A percentile compares a stretch with the other conserved stretches of the same genome.
Conservation (phyloP, 2,113 vertebrate species). For the Forbesichthys agassizii region DNA sequence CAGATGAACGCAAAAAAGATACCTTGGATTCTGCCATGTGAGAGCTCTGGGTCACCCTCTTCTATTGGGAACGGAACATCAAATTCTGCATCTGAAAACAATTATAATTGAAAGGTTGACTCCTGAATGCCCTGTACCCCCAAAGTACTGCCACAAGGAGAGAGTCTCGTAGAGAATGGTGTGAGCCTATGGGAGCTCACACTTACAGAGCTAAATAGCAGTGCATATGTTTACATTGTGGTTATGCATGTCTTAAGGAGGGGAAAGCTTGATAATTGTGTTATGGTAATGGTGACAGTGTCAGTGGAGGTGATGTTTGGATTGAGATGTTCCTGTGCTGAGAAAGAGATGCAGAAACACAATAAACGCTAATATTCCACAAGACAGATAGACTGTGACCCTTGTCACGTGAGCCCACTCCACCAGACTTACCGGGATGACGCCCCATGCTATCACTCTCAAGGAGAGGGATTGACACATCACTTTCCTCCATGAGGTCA, state of each 20-base stretch:
- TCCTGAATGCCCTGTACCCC: background rate
- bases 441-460: slow-evolving; percentile 22
- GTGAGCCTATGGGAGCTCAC: no score
- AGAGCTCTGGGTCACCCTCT: slow-evolving; percentile 73
- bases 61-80: slow-evolving; percentile 64
- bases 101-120: background rate
- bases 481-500: slow-evolving; percentile 57
- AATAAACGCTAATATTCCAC: background rate
- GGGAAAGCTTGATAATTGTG: background rate
- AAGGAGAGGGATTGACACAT: slow-evolving; percentile 38
- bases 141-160: no score
- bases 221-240: no score
- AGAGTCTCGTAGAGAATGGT: no score
- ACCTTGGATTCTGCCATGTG: slow-evolving; percentile 71
- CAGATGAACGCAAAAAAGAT: background rate
- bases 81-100: slow-evolving; percentile 65
- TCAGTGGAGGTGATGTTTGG: background rate
- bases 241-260: no score
- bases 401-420: no score
- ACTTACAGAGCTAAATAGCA: no score
- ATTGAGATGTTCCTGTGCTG: background rate
- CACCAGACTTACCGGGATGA: slow-evolving; percentile 28
- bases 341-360: background rate
- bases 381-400: no score
- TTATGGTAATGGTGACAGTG: background rate